Base-by-base conservation (phyloP, 92 coral and sea anemone species). In the Porites lobata region DNA sequence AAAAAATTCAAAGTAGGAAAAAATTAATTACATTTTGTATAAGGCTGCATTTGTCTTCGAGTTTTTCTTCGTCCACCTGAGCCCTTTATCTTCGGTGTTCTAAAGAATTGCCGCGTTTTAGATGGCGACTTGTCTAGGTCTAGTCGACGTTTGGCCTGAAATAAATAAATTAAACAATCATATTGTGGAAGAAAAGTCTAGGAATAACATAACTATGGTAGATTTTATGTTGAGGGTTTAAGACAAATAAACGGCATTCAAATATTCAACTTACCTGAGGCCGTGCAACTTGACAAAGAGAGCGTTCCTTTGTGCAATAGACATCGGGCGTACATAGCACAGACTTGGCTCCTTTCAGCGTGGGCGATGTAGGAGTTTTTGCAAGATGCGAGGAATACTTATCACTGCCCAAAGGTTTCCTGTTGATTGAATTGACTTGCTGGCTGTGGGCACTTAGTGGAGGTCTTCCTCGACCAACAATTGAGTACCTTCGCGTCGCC, bases 121-220 rank as follows among this genome's bases (percentile, higher is more conserved):
- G 77, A 84, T 52, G 90, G 86, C 14, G 98, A 92, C 78, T 96
- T 93, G 75, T 97, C 99, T 50, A 96, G 93, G 86, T 97, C 97
- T 12, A 97, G 95, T 54, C 98, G 89, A 62, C 99, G 94, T 79
- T 97, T 97, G 15, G 96, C 99, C 99, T 95, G 58, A 50, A 83
- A 84, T 61, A 11, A 65, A 56, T 56, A 56, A 38, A 38, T 38
- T 79, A 15, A 79, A 20, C 8, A 65, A 65, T 7, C 13, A 61
- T 19, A 19, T 29, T 65, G n/a, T 38, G 47, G 47, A 38, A 38
- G 47, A 3, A 38, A 38, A 7, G 5, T 15, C 10, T 32, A 18
- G 29, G 15, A 20, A 57, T 11, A 59, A 9, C 6, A 17, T 4
- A 1, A 14, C 26, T 9, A 2, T 18, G 20, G 21, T 12, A 66